These are phyloP conservation scores for Strigamia transsilvanica DNA, from an alignment of 2,888 invertebrate genomes.

Conservation along the genomic window DNA sequence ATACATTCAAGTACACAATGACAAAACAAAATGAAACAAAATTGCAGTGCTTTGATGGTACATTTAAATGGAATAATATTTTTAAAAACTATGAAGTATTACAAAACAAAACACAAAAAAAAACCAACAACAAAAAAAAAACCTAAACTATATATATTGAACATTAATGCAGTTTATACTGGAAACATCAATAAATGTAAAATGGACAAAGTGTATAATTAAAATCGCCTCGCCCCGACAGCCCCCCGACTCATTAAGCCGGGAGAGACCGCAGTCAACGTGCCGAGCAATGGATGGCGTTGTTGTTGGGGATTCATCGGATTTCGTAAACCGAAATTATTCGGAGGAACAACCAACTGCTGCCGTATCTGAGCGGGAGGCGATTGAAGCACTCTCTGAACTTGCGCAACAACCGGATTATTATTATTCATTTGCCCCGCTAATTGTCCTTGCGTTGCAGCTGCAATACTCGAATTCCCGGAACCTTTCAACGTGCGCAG, in stretches of 20 bases:
- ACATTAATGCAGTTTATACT: background rate
- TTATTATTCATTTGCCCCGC: background rate
- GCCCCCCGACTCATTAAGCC: conserved; percentile 28
- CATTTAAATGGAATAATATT: background rate
- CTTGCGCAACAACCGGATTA: background rate
- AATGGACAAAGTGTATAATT: background rate
- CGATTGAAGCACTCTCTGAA: background rate
- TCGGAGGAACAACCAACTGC: background rate
- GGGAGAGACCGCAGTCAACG: background rate
- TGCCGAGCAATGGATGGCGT: conserved; percentile 51
- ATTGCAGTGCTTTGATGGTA: background rate
- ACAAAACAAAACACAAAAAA: background rate
- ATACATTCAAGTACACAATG: background rate
- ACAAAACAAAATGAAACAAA: background rate
- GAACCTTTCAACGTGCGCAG: conserved; percentile 60
- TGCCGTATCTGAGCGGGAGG: background rate
- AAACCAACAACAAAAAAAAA: background rate
- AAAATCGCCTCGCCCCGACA: background rate
- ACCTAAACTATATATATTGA: background rate
- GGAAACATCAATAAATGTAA: conserved; percentile 6
- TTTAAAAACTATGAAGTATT: background rate
- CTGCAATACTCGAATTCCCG: background rate
- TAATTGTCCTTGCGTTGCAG: conserved; percentile 1
- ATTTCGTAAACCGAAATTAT: background rate
- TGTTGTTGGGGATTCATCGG: conserved; percentile 33